These are phyloP conservation scores for Rhamnusium bicolor DNA, from an alignment of 2,888 invertebrate genomes.

Conservation along the genomic window DNA sequence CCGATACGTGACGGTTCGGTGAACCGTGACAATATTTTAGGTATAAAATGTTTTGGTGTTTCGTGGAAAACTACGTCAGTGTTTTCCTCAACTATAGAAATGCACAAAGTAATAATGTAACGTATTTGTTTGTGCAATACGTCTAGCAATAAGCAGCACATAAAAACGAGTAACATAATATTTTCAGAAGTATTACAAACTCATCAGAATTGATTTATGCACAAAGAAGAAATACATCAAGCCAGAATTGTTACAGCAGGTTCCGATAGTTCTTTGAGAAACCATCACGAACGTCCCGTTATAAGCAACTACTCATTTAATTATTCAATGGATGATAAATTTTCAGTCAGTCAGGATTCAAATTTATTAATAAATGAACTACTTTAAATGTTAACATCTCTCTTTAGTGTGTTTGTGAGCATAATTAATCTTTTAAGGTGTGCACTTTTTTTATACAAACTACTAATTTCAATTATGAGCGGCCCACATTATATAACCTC, in stretches of 20 bases:
- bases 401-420: neutral
- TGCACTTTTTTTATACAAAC: neutral
- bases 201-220: constrained; percentile 30
- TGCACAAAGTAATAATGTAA: neutral
- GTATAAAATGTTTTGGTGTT: too few species aligned
- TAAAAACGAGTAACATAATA: constrained; percentile 7
- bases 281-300: constrained; percentile 39
- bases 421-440: neutral
- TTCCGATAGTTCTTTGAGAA: constrained; percentile 30
- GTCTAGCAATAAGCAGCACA: neutral
- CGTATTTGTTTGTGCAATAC: constrained; percentile 5
- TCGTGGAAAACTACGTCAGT: too few species aligned
- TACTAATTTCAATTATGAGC: neutral
- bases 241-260: constrained; percentile 35
- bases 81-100: too few species aligned
- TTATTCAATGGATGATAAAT: constrained; percentile 35
- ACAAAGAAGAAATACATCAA: constrained; percentile 24
- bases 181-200: constrained; percentile 17
- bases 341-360: constrained; percentile 15
- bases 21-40: too few species aligned
- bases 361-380: constrained; percentile 22
- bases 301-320: constrained; percentile 36
- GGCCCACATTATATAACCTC: neutral
- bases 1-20: too few species aligned
- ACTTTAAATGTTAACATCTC: constrained; percentile 7